phyloP scores from a whole-genome alignment of 2,888 invertebrate species.

The Hydropsyche betteni region DNA sequence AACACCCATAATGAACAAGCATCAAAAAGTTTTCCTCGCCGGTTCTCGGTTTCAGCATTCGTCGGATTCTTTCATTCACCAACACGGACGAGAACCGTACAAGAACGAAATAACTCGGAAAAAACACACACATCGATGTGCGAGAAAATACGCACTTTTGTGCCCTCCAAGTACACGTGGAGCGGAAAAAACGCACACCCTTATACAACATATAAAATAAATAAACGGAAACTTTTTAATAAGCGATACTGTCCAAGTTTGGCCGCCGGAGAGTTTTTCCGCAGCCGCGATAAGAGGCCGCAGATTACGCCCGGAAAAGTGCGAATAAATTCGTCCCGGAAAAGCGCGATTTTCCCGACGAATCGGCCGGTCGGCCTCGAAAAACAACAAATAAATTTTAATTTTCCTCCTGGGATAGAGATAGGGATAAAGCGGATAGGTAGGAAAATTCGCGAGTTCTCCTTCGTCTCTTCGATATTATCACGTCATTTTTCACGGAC shows the following conservation, averaged over 20 bases:
- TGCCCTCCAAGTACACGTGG: too few species aligned
- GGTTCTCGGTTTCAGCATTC: not conserved
- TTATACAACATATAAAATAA: not conserved
- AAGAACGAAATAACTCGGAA: too few species aligned
- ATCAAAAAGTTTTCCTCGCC: constrained; percentile 12
- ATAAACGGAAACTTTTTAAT: constrained; percentile 30
- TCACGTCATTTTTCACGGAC: constrained; percentile 37
- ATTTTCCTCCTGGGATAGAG: not conserved
- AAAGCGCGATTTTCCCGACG: not conserved
- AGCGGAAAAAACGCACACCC: not conserved
- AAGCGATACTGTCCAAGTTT: constrained; percentile 35
- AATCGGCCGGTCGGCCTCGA: not conserved
- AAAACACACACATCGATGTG: too few species aligned
- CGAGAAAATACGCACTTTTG: too few species aligned
- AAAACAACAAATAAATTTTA: constrained; percentile 33
- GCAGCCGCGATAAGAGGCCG: constrained; percentile 18
- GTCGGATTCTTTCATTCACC: constrained; percentile 11
- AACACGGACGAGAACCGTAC: too few species aligned
- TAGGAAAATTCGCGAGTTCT: not conserved
- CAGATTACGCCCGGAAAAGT: constrained; percentile 31
- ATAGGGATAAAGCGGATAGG: constrained; percentile 2
- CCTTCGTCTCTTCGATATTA: constrained; percentile 10
- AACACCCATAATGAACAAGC: constrained; percentile 22
- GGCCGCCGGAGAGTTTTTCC: constrained; percentile 9
- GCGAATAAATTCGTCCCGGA: constrained; percentile 27